Evolutionary conservation across 2,797 vertebrate species (phyloP).

Genomic region (Catamblyrhynchus diadema): DNA sequence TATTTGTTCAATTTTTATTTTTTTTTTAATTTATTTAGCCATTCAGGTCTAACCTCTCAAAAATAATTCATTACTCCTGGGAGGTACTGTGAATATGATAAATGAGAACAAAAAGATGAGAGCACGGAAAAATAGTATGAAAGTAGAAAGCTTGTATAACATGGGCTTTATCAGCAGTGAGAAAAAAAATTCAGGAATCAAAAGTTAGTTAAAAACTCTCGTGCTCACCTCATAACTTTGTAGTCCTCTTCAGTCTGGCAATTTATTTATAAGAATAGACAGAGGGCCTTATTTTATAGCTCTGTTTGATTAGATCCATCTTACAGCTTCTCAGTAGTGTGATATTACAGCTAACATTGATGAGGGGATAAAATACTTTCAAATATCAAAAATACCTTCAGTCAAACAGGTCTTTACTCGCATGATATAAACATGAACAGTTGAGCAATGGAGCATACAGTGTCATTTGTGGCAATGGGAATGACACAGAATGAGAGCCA

Average conservation of each 20-base stretch:
- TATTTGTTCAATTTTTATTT: neutral
- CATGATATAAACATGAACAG: neutral
- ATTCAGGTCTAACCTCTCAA: neutral
- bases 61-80: neutral
- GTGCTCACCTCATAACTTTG: neutral
- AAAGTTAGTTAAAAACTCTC: neutral
- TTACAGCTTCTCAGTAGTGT: neutral
- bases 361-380: neutral
- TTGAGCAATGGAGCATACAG: neutral
- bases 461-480: neutral
- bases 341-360: neutral
- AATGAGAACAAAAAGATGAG: neutral
- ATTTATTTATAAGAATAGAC: neutral
- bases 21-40: conserved; percentile 14
- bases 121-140: neutral
- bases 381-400: neutral
- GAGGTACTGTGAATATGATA: conserved; percentile 19
- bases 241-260: neutral
- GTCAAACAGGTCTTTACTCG: neutral
- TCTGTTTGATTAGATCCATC: neutral
- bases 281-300: neutral
- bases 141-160: neutral
- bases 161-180: neutral
- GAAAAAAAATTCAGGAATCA: neutral
- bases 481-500: neutral